A percentile compares a stretch with the other conserved stretches of the same genome.
Conservation (phyloP, 1,140 invertebrate genomes). For the Leptopilina clavipes region DNA sequence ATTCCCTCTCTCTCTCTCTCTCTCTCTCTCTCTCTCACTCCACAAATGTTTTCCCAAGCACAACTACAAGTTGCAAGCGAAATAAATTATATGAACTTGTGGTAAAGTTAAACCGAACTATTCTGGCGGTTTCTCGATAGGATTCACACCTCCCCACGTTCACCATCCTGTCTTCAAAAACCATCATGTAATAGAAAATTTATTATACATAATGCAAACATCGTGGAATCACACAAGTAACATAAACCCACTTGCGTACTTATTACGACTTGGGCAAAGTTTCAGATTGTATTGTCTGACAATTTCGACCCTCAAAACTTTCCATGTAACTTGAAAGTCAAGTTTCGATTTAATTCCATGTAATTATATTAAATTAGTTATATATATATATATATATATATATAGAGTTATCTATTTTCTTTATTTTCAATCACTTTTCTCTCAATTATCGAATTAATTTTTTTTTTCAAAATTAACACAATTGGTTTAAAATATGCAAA, state of each 20-base stretch:
- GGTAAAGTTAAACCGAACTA: constrained; percentile 18
- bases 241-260: constrained; percentile 15
- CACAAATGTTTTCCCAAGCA: not conserved
- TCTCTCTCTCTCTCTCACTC: too few species aligned
- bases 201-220: not conserved
- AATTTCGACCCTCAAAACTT: not conserved
- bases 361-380: too few species aligned
- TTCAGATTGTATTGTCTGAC: constrained; percentile 10
- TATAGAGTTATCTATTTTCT: too few species aligned
- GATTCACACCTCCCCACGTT: not conserved
- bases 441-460: too few species aligned
- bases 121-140: not conserved
- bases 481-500: too few species aligned
- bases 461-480: too few species aligned
- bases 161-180: not conserved
- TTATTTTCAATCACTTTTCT: too few species aligned
- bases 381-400: too few species aligned
- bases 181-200: not conserved
- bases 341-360: too few species aligned
- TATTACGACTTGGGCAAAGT: not conserved
- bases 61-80: not conserved
- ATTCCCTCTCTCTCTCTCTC: too few species aligned
- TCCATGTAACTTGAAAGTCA: not conserved
- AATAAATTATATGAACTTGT: constrained; percentile 21
- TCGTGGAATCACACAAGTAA: not conserved